Evolutionary conservation across 92 coral and sea anemone genomes (phyloP).

Genomic region (Siderastrea siderea): DNA sequence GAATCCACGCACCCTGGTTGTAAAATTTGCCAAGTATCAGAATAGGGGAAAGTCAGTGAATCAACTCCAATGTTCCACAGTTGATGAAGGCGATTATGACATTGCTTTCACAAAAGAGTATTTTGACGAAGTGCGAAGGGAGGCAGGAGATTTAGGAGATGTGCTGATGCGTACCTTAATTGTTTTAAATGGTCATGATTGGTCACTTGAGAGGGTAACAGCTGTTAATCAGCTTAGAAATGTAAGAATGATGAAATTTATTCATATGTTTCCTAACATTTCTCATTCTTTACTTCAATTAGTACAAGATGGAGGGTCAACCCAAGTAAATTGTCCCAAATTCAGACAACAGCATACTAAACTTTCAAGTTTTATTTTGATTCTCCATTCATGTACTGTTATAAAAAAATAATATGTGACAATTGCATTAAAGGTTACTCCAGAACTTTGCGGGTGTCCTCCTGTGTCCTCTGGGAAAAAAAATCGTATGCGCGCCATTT

Average conservation of each 20-base stretch:
- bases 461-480: too few relatives aligned
- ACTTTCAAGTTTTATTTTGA: too few relatives aligned
- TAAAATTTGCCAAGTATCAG: constrained; percentile 50
- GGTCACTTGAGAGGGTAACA: constrained; percentile 4
- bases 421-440: too few relatives aligned
- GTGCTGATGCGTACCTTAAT: constrained; percentile 44
- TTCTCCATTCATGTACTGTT: too few relatives aligned
- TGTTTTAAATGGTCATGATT: constrained; percentile 3
- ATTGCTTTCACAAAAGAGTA: constrained; percentile 53
- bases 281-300: too few relatives aligned
- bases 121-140: constrained; percentile 32
- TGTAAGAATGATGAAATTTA: constrained; percentile 1
- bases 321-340: too few relatives aligned
- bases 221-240: constrained; percentile 8
- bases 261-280: not conserved
- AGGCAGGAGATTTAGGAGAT: constrained; percentile 30
- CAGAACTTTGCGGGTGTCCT: too few relatives aligned
- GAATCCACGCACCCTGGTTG: constrained; percentile 31
- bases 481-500: too few relatives aligned
- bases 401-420: too few relatives aligned
- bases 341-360: too few relatives aligned
- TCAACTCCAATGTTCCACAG: constrained; percentile 15
- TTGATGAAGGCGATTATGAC: constrained; percentile 10
- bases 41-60: constrained; percentile 19
- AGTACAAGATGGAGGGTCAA: not conserved